Percentiles rank a stretch among this genome's conserved stretches.
Evolutionary conservation across 2,888 invertebrate genomes (phyloP).

Genomic region (Drosophila trichaetosa): DNA sequence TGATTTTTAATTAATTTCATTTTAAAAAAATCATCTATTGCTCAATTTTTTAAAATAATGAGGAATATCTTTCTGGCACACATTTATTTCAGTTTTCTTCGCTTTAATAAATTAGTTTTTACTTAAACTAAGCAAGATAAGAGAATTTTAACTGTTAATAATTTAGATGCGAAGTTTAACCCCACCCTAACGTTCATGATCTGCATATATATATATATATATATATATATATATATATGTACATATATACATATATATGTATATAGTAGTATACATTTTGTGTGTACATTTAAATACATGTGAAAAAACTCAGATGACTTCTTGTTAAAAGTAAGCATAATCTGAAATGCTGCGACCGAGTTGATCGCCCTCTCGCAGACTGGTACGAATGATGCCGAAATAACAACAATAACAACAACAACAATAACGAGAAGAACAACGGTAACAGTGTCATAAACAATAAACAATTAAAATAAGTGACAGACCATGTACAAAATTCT

Average conservation of each 20-base stretch:
- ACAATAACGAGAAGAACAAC: conserved; percentile 31
- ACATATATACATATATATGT: background rate
- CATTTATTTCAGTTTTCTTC: background rate
- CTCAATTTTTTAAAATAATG: background rate
- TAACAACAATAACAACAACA: conserved; percentile 17
- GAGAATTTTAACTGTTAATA: background rate
- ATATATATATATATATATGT: too few species aligned
- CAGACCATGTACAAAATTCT: conserved; percentile 69
- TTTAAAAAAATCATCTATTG: rapidly evolving
- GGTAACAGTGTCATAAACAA: conserved; percentile 62
- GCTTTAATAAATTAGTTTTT: too few species aligned
- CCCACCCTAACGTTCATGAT: background rate
- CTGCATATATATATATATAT: background rate
- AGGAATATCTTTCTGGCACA: background rate
- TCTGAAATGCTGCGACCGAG: conserved; percentile 53
- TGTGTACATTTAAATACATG: conserved; percentile 17
- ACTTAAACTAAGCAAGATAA: too few species aligned
- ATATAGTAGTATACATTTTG: background rate
- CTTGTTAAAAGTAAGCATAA: conserved; percentile 54
- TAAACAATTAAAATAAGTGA: conserved; percentile 78
- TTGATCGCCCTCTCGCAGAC: conserved; percentile 78
- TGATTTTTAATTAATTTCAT: background rate
- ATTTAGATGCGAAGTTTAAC: background rate
- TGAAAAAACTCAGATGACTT: conserved; percentile 49
- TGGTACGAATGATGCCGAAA: conserved; percentile 68